Evolutionary conservation across 2,888 invertebrate genomes (phyloP), one percentile per base, ranked within the genome.

Genomic region (Aleiodes alternator): DNA sequence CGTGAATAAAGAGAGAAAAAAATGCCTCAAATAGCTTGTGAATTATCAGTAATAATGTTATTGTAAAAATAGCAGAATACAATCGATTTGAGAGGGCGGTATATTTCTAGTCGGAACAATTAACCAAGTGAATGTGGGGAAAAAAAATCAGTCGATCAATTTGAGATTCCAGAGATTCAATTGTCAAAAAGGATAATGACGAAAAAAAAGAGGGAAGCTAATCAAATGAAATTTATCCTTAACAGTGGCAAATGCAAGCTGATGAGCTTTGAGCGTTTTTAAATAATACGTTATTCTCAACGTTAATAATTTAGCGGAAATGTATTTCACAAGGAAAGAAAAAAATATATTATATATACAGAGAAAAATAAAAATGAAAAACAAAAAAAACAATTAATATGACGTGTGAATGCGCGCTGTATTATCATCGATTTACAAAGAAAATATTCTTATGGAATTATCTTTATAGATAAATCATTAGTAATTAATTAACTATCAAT

Each of bases 111-210:
- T 64, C 55, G 53, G 43, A 70, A 38, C 11, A 29, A 70, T 14
- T 31, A 70, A 16, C 38, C 61, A 70, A 56, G 69, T 74, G 56
- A 43, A 64, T 76, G 43, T 73, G 75, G 57, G 68, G 64, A 53
- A 69, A 74, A 64, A 56, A 64, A 74, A 64, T 59, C 73, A 66
- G 23, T 23, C 23, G 23, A 77, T 38, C 8, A 38, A 38, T 38
- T 38, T 69, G 71, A 73, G 80, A 81, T 84, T 85, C 84, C 83
- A 85, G 85, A 43, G 9, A 7, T 43, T 85, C 85, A 86, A 56
- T 50, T 69, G 69, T 69, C 73, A 59, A 38, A 59, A 78, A 80
- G 73, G 55, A 29, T 50, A 57, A 51, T 61, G 34, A 31, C 5
- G 4, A 34, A 34, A 4, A 34, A 34, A 34, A 34, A 34, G 6